These are phyloP conservation scores for Lycia hirtaria DNA, from an alignment of 2,888 invertebrate species.

Conservation along the genomic window DNA sequence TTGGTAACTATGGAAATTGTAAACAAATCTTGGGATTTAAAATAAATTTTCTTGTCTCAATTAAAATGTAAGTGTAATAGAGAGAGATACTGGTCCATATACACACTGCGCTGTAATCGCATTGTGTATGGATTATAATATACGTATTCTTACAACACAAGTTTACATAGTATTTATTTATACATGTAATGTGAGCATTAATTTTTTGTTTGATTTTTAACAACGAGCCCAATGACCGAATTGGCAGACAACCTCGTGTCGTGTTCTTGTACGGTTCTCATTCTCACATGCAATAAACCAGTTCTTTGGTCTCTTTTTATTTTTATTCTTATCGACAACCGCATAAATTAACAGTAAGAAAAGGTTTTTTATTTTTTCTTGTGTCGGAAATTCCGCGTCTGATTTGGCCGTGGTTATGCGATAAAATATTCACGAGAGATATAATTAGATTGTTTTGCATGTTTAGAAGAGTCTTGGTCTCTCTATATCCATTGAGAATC, in stretches of 20 bases:
- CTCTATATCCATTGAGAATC: neutral
- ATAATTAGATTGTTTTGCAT: conserved; percentile 1
- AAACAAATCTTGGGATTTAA: no score
- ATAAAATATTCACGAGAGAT: conserved; percentile 14
- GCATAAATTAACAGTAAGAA: neutral
- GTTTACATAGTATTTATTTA: no score
- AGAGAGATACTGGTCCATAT: neutral
- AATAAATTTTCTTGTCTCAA: no score
- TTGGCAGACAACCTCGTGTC: neutral
- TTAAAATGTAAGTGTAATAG: neutral
- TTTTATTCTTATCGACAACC: neutral
- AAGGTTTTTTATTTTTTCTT: neutral
- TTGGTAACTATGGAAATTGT: no score
- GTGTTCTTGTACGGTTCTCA: neutral
- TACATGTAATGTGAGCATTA: neutral
- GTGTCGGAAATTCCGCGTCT: conserved; percentile 16
- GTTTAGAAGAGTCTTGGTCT: neutral
- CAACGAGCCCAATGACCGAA: conserved; percentile 3
- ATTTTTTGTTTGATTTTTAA: neutral
- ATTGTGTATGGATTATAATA: no score
- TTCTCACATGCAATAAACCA: neutral
- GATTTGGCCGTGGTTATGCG: conserved; percentile 16
- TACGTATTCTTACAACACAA: no score
- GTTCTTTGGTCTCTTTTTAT: conserved; percentile 6
- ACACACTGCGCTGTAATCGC: no score